These are phyloP conservation scores for Lampris megalopsis DNA, from an alignment of 2,113 vertebrate genomes.

Conservation along the genomic window DNA sequence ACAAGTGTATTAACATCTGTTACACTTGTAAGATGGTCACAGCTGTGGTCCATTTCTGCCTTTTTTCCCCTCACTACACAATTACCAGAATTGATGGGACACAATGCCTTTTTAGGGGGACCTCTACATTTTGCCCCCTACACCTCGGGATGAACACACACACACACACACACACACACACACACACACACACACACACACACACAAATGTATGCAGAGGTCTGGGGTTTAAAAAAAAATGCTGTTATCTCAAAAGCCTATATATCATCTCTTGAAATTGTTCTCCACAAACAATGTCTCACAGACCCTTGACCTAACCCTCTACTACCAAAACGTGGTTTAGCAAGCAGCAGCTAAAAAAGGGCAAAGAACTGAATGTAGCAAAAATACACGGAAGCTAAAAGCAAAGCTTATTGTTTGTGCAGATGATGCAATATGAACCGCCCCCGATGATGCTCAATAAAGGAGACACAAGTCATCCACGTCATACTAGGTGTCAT, in stretches of 20 bases:
- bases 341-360: background rate
- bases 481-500: constrained; percentile 8
- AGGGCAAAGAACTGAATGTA: background rate
- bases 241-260: constrained; percentile 10
- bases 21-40: no score
- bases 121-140: no score
- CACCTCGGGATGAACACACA: no score
- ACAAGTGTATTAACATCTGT: no score
- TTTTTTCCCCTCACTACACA: no score
- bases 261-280: constrained; percentile 14
- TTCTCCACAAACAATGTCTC: constrained; percentile 21
- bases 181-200: background rate
- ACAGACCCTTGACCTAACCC: constrained; percentile 12
- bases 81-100: no score
- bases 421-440: constrained; percentile 16
- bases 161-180: background rate
- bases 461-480: constrained; percentile 9
- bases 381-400: background rate
- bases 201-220: background rate
- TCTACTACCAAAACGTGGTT: constrained; percentile 6
- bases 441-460: constrained; percentile 8
- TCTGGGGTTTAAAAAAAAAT: background rate
- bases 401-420: background rate
- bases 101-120: no score
- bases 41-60: no score